Evolutionary conservation across 2,888 invertebrate genomes (phyloP), one percentile per base, ranked within the genome.

Genomic region (Hydropsyche betteni): DNA sequence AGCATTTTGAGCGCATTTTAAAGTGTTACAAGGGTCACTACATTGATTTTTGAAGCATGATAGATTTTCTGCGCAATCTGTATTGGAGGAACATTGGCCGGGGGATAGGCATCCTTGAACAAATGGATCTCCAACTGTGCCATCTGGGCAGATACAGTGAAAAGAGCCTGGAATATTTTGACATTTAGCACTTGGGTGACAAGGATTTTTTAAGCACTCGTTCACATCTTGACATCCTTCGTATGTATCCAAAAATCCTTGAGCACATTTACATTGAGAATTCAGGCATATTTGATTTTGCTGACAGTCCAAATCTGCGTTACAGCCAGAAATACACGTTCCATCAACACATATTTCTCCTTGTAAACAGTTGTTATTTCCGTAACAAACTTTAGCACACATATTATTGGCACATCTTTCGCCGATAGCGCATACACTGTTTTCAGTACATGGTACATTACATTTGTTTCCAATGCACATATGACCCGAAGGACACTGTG

Each of bases 341-440:
- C 96, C 95, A 78, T 91, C 90, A 79, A 91, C 90, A 81, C 97
- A 96, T 76, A 96, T 91, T 86, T 97, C 96, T 69, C 96, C 96
- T 2, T 94, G 93, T 81, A 96, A 87, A 81, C 97, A 97, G 82
- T 96, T 97, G 81, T 93, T 94, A 83, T 95, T 95, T 8, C 93
- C 92, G 82, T 95, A 95, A 83, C 96, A 96, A 51, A 96, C 91
- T 86, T 95, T 96, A 24, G 92, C 89, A 81, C 96, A 96, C 79
- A 92, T 89, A 80, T 90, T 92, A 80, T 93, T 91, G 77, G 89
- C 89, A 82, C 96, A 96, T 77, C 93, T 90, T 85, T 96, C 96
- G 12, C 96, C 96, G 58, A 92, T 89, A 0, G 95, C 96, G 82
- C 96, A 96, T 33, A 90, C 88, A 0, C 88, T 87, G 78, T 91